Conservation (phyloP, 2,113 vertebrate species). For the Otus sunia region DNA sequence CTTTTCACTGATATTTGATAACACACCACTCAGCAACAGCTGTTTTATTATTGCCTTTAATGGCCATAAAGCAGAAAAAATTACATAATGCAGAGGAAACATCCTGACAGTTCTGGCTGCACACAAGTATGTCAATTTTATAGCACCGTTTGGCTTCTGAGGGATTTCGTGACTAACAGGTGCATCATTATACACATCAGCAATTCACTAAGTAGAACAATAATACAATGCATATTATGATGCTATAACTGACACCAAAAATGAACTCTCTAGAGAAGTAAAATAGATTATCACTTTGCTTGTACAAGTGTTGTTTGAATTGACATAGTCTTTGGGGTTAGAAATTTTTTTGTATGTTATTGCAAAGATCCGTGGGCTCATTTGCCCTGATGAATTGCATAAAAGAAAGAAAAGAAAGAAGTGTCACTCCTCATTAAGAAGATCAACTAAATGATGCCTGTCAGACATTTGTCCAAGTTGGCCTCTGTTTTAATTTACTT, state of each 20-base stretch:
- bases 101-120: slow-evolving; percentile 31
- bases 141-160: slow-evolving; percentile 34
- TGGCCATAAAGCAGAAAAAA: slow-evolving; percentile 64
- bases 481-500: neutral
- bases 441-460: neutral
- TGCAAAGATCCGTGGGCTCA: neutral
- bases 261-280: slow-evolving; percentile 56
- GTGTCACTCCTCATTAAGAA: neutral
- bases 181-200: slow-evolving; percentile 62
- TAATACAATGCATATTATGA: slow-evolving; percentile 8
- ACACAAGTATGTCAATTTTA: slow-evolving; percentile 41
- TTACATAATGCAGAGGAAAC: slow-evolving; percentile 59
- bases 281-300: slow-evolving; percentile 9
- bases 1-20: slow-evolving; percentile 52
- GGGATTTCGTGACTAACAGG: slow-evolving; percentile 71
- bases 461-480: neutral
- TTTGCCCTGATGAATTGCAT: neutral
- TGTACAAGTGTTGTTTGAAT: slow-evolving; percentile 30
- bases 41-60: slow-evolving; percentile 71
- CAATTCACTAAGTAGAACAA: slow-evolving; percentile 52
- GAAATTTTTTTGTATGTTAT: neutral
- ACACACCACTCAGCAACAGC: slow-evolving; percentile 26
- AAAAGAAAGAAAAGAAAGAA: neutral
- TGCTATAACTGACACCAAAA: slow-evolving; percentile 53
- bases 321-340: neutral